Evolutionary conservation across 2,888 invertebrate species (phyloP).

Genomic region (Drosophila barbarae): DNA sequence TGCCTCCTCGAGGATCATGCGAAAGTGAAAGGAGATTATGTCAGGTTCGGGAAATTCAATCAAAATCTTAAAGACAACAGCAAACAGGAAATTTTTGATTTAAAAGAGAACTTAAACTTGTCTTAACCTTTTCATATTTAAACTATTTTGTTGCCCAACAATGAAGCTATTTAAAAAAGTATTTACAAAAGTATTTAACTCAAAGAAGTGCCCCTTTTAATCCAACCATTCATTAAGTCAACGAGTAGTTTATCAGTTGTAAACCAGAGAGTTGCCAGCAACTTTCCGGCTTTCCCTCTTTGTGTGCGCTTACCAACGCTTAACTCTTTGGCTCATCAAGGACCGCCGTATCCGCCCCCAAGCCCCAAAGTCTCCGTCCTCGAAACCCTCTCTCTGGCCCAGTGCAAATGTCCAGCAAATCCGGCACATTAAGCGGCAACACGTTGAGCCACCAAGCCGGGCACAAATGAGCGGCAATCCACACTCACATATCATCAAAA

Average conservation of each 20-base stretch:
- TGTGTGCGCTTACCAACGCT: slow-evolving; percentile 1
- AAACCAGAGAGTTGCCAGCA: slow-evolving; percentile 4
- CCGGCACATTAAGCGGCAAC: slow-evolving; percentile 44
- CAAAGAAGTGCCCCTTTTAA: neutral
- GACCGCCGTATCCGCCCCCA: slow-evolving; percentile 3
- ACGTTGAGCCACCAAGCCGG: slow-evolving; percentile 42
- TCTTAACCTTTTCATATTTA: neutral
- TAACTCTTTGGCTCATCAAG: slow-evolving; percentile 20
- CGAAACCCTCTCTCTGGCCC: slow-evolving; percentile 2
- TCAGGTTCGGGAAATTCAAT: neutral
- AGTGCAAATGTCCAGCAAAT: slow-evolving; percentile 36
- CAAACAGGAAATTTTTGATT: neutral
- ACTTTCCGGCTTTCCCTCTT: slow-evolving; percentile 5
- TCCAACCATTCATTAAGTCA: slow-evolving; percentile 12
- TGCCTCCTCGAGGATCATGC: neutral
- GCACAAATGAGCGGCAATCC: slow-evolving; percentile 43
- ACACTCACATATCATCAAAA: slow-evolving; percentile 55
- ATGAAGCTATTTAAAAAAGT: neutral
- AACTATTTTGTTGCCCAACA: neutral
- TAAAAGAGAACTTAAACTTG: neutral
- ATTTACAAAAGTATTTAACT: slow-evolving; percentile 6
- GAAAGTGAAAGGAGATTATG: slow-evolving; percentile 23
- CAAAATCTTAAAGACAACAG: neutral
- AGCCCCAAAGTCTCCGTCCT: neutral
- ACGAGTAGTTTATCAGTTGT: slow-evolving; percentile 6